A percentile compares a stretch with the other conserved stretches of the same genome.
Evolutionary conservation across 2,797 vertebrate species (phyloP).

Genomic region (Chromobotia macracanthus): DNA sequence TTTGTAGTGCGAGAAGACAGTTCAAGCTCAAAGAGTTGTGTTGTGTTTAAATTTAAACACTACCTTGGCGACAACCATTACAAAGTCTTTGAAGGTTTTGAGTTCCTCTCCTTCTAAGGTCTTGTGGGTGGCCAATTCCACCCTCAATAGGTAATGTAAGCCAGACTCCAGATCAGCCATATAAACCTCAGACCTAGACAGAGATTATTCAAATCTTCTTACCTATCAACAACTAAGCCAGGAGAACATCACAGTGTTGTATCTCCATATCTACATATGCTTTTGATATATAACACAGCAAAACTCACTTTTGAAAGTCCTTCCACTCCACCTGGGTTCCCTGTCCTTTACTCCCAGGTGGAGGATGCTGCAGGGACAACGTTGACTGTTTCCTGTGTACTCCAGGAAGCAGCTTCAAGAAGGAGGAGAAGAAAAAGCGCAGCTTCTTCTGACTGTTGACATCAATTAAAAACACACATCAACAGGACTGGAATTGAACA

Average conservation of each 20-base stretch:
- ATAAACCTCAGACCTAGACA: slow-evolving; percentile 84
- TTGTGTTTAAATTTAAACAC: slow-evolving; percentile 25
- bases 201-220: slow-evolving; percentile 2
- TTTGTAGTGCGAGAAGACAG: not conserved
- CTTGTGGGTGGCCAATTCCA: slow-evolving; percentile 87
- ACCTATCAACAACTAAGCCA: not conserved
- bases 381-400: slow-evolving; percentile 77
- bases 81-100: slow-evolving; percentile 86
- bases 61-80: slow-evolving; percentile 89
- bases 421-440: slow-evolving; percentile 89
- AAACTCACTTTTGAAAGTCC: slow-evolving; percentile 84
- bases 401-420: slow-evolving; percentile 83
- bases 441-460: slow-evolving; percentile 82
- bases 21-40: not conserved
- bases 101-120: slow-evolving; percentile 86
- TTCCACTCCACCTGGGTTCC: slow-evolving; percentile 73
- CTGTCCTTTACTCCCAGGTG: slow-evolving; percentile 50
- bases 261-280: not conserved
- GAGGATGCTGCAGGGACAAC: slow-evolving; percentile 39
- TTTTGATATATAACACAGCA: not conserved
- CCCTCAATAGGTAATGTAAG: slow-evolving; percentile 89
- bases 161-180: slow-evolving; percentile 90
- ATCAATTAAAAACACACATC: slow-evolving; percentile 9
- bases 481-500: not conserved
- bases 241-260: not conserved